These are phyloP conservation scores for Thunnus albacares DNA, from an alignment of 2,797 vertebrate species.

Conservation along the genomic window DNA sequence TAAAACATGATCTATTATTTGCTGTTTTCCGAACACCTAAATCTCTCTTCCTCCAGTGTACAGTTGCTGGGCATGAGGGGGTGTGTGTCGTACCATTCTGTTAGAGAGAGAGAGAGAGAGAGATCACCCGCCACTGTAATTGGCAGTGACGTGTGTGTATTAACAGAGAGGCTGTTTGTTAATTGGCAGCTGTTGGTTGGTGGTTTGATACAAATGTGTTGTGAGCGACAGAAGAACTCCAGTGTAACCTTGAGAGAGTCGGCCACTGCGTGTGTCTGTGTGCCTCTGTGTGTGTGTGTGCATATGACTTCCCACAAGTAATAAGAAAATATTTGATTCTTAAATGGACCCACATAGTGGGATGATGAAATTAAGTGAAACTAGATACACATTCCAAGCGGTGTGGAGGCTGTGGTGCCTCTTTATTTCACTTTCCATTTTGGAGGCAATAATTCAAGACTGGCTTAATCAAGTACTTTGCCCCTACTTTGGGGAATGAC, in stretches of 20 bases:
- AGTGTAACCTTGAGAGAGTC: slow-evolving; percentile 75
- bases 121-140: slow-evolving; percentile 67
- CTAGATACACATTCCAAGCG: slow-evolving; percentile 59
- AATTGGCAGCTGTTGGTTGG: slow-evolving; percentile 80
- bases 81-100: slow-evolving; percentile 24
- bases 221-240: slow-evolving; percentile 57
- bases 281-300: not conserved
- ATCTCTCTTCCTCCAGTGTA: not conserved
- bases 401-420: slow-evolving; percentile 38
- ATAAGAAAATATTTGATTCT: slow-evolving; percentile 69
- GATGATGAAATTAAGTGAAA: slow-evolving; percentile 78
- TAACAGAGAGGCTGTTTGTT: slow-evolving; percentile 72
- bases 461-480: slow-evolving; percentile 48
- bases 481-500: slow-evolving; percentile 48
- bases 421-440: slow-evolving; percentile 67
- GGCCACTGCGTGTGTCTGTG: not conserved
- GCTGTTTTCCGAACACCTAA: slow-evolving; percentile 30
- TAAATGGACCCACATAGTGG: slow-evolving; percentile 66
- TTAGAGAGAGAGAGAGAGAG: slow-evolving; percentile 44
- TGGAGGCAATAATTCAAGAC: slow-evolving; percentile 59
- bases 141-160: slow-evolving; percentile 67
- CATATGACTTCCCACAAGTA: slow-evolving; percentile 54
- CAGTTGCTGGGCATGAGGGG: slow-evolving; percentile 11
- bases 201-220: slow-evolving; percentile 74
- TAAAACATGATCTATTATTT: slow-evolving; percentile 43